These are phyloP conservation scores for Antedon mediterranea DNA, from an alignment of 53 echinoderm and acorn worm species.

Conservation along the genomic window DNA sequence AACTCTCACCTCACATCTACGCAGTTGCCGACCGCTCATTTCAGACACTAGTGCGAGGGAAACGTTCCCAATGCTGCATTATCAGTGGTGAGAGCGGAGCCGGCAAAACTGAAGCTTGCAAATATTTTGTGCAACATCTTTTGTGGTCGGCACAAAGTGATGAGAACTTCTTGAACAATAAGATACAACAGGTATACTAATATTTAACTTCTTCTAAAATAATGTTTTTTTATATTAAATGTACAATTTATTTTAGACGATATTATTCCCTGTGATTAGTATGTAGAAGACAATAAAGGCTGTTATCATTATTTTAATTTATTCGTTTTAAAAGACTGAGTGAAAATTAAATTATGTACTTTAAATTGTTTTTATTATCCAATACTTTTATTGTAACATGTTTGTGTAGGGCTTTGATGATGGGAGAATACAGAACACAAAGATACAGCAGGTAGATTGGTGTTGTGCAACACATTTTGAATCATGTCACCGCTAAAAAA, in stretches of 20 bases:
- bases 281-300: no score
- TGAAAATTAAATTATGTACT: no score
- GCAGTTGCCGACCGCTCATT: constrained; percentile 71
- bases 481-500: not conserved
- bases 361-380: no score
- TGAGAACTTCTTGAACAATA: constrained; percentile 72
- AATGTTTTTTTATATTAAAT: no score
- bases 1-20: constrained; percentile 68
- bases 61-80: constrained; percentile 71
- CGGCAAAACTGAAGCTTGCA: constrained; percentile 86
- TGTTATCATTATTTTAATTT: no score
- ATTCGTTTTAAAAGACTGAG: no score
- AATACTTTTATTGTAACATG: not conserved
- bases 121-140: constrained; percentile 80
- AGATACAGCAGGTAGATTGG: not conserved
- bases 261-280: no score
- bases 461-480: not conserved
- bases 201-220: not conserved
- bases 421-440: not conserved
- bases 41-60: constrained; percentile 54
- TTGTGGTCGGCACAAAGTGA: constrained; percentile 52
- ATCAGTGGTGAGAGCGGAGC: constrained; percentile 98
- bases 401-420: not conserved
- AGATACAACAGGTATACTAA: constrained; percentile 78
- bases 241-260: no score